Evolutionary conservation across 2,888 invertebrate species (phyloP).

Genomic region (Marasmarcha lunaedactyla): DNA sequence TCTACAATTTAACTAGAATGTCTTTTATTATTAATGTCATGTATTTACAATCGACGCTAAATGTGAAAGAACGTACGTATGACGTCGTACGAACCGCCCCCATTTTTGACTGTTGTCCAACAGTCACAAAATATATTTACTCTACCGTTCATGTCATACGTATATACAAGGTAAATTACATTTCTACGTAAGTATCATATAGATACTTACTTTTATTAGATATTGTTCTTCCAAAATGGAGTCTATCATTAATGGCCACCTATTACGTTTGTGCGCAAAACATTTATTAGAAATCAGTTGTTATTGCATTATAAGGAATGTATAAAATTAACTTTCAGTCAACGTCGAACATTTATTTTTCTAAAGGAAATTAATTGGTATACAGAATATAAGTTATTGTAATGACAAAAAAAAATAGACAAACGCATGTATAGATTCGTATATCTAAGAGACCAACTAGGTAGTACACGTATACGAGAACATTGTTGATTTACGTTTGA

Average conservation of each 20-base stretch:
- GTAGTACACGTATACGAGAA: too few relatives aligned
- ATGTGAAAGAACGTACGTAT: constrained; percentile 45
- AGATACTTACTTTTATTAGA: constrained; percentile 26
- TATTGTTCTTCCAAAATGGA: constrained; percentile 38
- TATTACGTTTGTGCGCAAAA: constrained; percentile 48
- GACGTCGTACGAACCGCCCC: constrained; percentile 40
- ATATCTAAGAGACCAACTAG: too few relatives aligned
- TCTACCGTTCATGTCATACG: constrained; percentile 57
- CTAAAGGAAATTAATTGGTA: too few relatives aligned
- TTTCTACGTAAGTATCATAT: constrained; percentile 46
- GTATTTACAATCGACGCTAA: constrained; percentile 62
- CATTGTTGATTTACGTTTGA: too few relatives aligned
- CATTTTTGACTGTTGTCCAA: constrained; percentile 29
- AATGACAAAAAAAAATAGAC: too few relatives aligned
- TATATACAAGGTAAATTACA: constrained; percentile 65
- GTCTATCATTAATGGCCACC: constrained; percentile 45
- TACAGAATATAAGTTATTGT: too few relatives aligned
- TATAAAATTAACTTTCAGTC: constrained; percentile 10
- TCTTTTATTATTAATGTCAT: constrained; percentile 28
- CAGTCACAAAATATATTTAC: constrained; percentile 51
- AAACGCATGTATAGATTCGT: too few relatives aligned
- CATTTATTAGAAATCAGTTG: constrained; percentile 8
- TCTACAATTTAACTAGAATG: constrained; percentile 44
- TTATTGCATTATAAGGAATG: constrained; percentile 21
- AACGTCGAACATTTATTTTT: too few relatives aligned